Conservation (phyloP, 2,113 vertebrate species). For the Crotalus helleri region DNA sequence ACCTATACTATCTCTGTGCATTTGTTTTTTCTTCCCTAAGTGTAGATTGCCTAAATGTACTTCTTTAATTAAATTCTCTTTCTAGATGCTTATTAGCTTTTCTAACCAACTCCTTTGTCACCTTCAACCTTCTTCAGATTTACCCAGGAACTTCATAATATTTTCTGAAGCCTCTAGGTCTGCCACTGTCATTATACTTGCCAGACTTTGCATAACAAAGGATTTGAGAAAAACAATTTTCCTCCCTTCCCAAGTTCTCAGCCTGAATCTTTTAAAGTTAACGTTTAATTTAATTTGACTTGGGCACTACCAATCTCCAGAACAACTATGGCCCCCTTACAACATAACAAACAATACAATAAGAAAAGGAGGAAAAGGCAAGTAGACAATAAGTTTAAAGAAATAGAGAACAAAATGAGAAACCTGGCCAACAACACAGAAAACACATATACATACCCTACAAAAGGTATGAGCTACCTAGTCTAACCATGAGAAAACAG, state of each 20-base stretch:
- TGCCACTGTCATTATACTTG: background rate
- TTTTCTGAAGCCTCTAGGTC: background rate
- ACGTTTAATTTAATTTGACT: background rate
- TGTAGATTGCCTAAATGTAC: too few species aligned
- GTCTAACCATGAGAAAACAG: background rate
- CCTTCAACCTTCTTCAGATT: background rate
- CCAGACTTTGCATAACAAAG: background rate
- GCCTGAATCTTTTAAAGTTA: background rate
- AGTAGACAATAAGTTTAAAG: background rate
- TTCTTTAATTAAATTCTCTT: background rate
- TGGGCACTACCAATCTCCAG: background rate
- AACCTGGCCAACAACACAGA: background rate
- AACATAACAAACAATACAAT: background rate
- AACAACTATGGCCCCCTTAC: background rate
- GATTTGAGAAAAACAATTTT: background rate
- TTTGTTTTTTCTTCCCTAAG: too few species aligned
- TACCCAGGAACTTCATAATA: background rate
- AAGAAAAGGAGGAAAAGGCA: background rate
- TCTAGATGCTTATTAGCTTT: background rate
- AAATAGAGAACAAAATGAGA: background rate
- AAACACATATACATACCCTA: background rate
- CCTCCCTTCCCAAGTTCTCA: background rate
- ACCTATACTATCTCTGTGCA: too few species aligned
- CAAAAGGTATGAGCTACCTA: background rate
- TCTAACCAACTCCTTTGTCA: background rate